Base-by-base conservation (phyloP, 2,113 vertebrate species). In the Mola mola region DNA sequence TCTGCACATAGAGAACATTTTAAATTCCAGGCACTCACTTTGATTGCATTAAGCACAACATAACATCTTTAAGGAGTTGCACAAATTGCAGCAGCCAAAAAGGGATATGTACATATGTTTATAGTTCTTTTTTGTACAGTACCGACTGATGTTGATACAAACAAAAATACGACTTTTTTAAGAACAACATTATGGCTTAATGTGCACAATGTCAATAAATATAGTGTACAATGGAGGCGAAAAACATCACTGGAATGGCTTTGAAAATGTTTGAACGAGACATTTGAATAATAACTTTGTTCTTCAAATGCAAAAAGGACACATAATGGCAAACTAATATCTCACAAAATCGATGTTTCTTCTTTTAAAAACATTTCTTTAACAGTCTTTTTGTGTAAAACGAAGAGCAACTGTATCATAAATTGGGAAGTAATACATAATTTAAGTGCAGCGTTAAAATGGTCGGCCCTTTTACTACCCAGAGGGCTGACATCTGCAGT, bases 31-130 rank as follows among this genome's bases (percentile, higher is more conserved):
- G 92, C 92, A 93, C 92, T 93, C 90, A 89, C 90, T 93, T 93
- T 93, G 91, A 93, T 93, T 93, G 92, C 90, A 92, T 93, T 91
- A 93, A 92, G 92, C 91, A 93, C 89, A 92, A 91, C 91, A 47
- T 85, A 92, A 91, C 84, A 82, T 91, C 90, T 87, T 92, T 91
- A 93, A 93, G 90, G 86, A 91, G 91, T 91, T 92, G 90, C 89
- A 92, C 90, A 91, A 90, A 91, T 88, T 91, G 88, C 89, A 93
- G 92, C 92, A 93, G 90, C 89, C 90, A 91, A 88, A 87, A 90
- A 90, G 75, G 90, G 85, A 91, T 88, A 90, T 92, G 81, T 91
- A 89, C 87, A 91, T 78, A 81, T 87, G 82, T 88, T 81, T 76
- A 87, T 78, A 85, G 86, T 82, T 87, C 70, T 79, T 64, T 83